phyloP scores from a whole-genome alignment of 2,888 invertebrate genomes.

The Rhagonycha fulva region DNA sequence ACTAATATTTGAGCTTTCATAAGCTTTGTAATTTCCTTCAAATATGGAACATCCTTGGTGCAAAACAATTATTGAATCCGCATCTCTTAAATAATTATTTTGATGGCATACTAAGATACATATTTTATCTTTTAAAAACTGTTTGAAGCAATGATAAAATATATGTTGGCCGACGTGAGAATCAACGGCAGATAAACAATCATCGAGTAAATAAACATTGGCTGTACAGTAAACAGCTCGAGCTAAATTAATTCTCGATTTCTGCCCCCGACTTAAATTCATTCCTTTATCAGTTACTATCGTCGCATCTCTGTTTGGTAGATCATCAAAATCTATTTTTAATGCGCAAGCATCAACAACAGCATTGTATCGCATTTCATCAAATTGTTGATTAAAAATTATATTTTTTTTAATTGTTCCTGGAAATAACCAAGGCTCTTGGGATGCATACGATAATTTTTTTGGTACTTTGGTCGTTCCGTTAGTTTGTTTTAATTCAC shows the following conservation, averaged over 20 bases:
- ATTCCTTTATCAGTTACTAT: constrained; percentile 78
- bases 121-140: constrained; percentile 59
- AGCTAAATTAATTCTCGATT: constrained; percentile 76
- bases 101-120: constrained; percentile 69
- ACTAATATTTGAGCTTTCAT: constrained; percentile 1
- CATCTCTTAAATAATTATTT: constrained; percentile 59
- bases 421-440: constrained; percentile 63
- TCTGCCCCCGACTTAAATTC: constrained; percentile 78
- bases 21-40: constrained; percentile 59
- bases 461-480: constrained; percentile 73
- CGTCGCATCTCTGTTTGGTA: constrained; percentile 75
- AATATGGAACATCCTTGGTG: constrained; percentile 60
- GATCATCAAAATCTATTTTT: constrained; percentile 67
- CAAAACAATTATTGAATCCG: constrained; percentile 59
- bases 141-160: constrained; percentile 70
- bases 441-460: constrained; percentile 58
- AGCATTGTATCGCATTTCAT: constrained; percentile 59
- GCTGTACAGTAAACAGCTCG: constrained; percentile 73
- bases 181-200: constrained; percentile 78
- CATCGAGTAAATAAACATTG: constrained; percentile 76
- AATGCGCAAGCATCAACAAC: constrained; percentile 67
- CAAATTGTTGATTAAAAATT: constrained; percentile 67
- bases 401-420: constrained; percentile 75
- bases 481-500: constrained; percentile 67
- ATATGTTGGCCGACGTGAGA: constrained; percentile 69